Conservation (phyloP, 1,140 invertebrate genomes). For the Delia radicum region DNA sequence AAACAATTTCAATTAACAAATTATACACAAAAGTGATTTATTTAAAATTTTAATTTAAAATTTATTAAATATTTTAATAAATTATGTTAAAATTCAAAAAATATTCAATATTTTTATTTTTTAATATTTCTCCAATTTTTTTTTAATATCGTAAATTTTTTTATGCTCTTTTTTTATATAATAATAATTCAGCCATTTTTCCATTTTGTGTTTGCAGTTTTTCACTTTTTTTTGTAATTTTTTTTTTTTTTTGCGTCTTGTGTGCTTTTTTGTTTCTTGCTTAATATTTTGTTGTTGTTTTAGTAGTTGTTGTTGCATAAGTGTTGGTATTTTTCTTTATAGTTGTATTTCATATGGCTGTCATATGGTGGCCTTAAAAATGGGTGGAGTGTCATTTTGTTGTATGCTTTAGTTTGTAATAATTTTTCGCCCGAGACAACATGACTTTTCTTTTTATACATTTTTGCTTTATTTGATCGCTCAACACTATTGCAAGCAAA, state of each 20-base stretch:
- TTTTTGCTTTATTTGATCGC: not conserved
- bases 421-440: not conserved
- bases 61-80: not conserved
- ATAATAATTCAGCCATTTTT: conserved; percentile 18
- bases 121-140: no score
- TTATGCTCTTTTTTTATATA: not conserved
- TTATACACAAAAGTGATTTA: no score
- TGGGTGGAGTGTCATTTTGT: conserved; percentile 18
- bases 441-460: conserved; percentile 7
- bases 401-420: no score
- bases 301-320: not conserved
- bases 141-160: not conserved
- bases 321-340: not conserved
- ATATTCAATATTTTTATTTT: no score
- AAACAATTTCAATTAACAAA: no score
- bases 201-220: not conserved
- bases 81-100: no score
- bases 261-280: not conserved
- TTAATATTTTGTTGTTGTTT: not conserved
- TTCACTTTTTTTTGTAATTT: not conserved
- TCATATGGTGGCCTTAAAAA: conserved; percentile 17
- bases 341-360: conserved; percentile 17
- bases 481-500: not conserved
- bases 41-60: not conserved
- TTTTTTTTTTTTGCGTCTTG: not conserved